phyloP scores from a whole-genome alignment of 2,113 vertebrate genomes.

The Bambusicola thoracicus region DNA sequence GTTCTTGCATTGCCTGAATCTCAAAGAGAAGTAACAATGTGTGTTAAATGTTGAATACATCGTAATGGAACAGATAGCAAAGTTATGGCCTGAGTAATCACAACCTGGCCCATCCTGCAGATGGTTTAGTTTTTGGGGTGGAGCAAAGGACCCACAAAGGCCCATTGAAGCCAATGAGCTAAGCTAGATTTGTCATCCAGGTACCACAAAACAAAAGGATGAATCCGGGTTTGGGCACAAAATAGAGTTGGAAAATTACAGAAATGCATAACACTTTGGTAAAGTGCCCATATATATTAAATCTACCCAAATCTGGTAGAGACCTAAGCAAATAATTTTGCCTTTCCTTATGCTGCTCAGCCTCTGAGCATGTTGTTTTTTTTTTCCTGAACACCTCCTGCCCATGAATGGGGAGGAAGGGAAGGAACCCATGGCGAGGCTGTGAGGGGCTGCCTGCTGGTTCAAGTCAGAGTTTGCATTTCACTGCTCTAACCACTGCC shows the following conservation, averaged over 20 bases:
- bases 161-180: not conserved
- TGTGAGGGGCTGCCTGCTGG: not conserved
- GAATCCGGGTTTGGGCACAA: not conserved
- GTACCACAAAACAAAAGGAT: not conserved
- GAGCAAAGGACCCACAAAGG: not conserved
- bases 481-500: fast-evolving
- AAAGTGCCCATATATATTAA: not conserved
- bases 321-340: not conserved
- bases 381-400: not conserved
- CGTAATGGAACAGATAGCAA: fast-evolving
- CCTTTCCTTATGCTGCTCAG: not conserved
- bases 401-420: not conserved
- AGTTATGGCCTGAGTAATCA: not conserved
- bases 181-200: not conserved
- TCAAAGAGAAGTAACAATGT: not conserved
- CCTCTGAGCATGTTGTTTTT: not conserved
- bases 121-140: not conserved
- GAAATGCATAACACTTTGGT: not conserved
- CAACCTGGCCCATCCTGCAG: not conserved
- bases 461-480: not conserved
- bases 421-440: fast-evolving
- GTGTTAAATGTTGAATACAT: not conserved
- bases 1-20: not conserved
- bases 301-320: not conserved
- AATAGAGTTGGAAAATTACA: not conserved